Base-by-base conservation (phyloP, 2,113 vertebrate genomes). In the Campylomormyrus tamandua region DNA sequence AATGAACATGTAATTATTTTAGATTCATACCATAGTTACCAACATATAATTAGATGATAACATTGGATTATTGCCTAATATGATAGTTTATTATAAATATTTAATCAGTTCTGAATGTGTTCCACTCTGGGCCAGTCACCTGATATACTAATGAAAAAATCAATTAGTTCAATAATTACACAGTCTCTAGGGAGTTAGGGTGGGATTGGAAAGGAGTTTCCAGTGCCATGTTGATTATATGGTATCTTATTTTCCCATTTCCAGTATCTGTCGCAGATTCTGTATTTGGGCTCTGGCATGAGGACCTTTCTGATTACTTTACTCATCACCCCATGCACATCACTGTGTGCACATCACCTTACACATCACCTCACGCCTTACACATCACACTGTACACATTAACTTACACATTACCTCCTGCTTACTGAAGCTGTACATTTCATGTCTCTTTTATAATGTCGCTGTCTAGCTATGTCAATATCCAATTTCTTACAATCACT, bases 11-110 rank as follows among this genome's bases (percentile, higher is more conserved):
- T n/a, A 84, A 48, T 84, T 42, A 45, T 48, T 48, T 45, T 84
- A 84, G 7, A 84, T 48, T 84, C 39, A 84, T 84, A 48, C 19
- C 45, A 48, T 48, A 84, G 19, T 46, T 48, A n/a, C 42, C 39
- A 24, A 84, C 9, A 84, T 46, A 84, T 84, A 84, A 84, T 48
- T 84, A 84, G 83, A 48, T 84, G 74, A 80, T 80, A 80, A 80
- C 74, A 42, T 80, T 35, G 7, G 17, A 42, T 80, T 80, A 80
- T 42, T 80, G 39, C 15, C 35, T 13, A 84, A 84, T 84, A 46
- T 48, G 39, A 24, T 10, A n/a, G 10, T 84, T 45, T 45, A 84
- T 84, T 24, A 48, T 45, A 84, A 48, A 84, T 84, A 84, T 84
- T 84, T 46, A 84, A 84, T 84, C 10, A 48, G 8, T 21, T 84